Evolutionary conservation across 2,888 invertebrate species (phyloP).

Genomic region (Lissocephala sabroskyi): DNA sequence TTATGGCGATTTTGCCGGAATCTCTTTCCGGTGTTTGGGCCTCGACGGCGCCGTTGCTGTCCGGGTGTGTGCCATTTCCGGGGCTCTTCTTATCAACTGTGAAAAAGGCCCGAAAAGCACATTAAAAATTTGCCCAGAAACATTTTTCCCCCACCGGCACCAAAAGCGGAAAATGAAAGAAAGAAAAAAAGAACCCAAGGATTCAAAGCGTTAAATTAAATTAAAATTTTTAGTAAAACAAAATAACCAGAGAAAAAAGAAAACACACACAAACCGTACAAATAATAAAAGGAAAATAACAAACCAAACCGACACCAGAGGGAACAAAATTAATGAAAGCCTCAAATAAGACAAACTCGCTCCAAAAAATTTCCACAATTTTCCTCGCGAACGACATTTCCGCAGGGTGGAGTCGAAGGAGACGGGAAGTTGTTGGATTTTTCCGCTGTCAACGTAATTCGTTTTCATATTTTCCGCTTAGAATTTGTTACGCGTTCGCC

Average conservation of each 20-base stretch:
- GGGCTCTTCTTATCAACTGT: slow-evolving; percentile 52
- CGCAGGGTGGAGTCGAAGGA: slow-evolving; percentile 13
- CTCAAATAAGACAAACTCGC: not conserved
- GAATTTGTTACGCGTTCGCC: slow-evolving; percentile 60
- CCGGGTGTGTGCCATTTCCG: slow-evolving; percentile 60
- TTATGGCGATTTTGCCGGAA: slow-evolving; percentile 83
- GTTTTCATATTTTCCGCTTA: slow-evolving; percentile 64
- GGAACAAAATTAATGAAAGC: not conserved
- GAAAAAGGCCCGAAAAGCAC: not conserved
- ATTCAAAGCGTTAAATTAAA: not conserved
- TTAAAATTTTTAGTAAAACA: not conserved
- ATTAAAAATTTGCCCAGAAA: no score
- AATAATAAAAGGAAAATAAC: not conserved
- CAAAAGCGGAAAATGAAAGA: not conserved
- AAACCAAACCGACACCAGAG: not conserved
- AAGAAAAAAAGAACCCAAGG: not conserved
- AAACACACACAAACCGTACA: not conserved
- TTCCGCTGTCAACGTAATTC: slow-evolving; percentile 65
- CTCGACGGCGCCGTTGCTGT: slow-evolving; percentile 29
- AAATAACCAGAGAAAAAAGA: not conserved
- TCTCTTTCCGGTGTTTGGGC: slow-evolving; percentile 73
- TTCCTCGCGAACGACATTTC: not conserved
- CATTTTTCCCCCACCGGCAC: no score
- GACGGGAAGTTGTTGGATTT: slow-evolving; percentile 61
- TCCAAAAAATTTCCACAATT: not conserved